Evolutionary conservation across 2,113 vertebrate species (phyloP).

Genomic region (Zosterops pallidus): DNA sequence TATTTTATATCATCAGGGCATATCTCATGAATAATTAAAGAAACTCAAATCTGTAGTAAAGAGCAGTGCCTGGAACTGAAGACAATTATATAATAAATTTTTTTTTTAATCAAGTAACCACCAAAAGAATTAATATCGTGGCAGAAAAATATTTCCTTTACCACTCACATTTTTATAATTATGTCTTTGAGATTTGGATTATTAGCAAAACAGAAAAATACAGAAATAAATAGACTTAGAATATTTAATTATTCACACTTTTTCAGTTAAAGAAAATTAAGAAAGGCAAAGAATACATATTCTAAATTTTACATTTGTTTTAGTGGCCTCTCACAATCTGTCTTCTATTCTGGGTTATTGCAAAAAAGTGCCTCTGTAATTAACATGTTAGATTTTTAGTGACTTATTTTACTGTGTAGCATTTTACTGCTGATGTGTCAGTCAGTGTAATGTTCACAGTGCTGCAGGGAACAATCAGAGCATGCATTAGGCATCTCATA

Average conservation of each 20-base stretch:
- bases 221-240: neutral
- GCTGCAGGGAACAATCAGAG: conserved; percentile 40
- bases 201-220: conserved; percentile 8
- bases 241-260: neutral
- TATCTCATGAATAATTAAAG: conserved; percentile 51
- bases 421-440: conserved; percentile 45
- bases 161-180: neutral
- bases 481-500: conserved; percentile 21
- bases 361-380: conserved; percentile 24
- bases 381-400: conserved; percentile 47
- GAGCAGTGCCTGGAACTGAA: conserved; percentile 17
- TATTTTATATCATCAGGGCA: conserved; percentile 58
- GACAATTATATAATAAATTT: conserved; percentile 38
- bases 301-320: neutral
- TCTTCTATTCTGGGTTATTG: conserved; percentile 8
- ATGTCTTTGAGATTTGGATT: conserved; percentile 6
- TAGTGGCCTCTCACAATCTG: neutral
- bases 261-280: neutral
- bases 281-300: neutral
- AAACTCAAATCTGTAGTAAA: conserved; percentile 10
- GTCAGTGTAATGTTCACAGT: conserved; percentile 22
- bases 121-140: conserved; percentile 19
- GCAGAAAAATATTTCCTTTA: conserved; percentile 33
- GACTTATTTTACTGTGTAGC: conserved; percentile 18
- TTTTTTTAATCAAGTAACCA: conserved; percentile 16